Percentiles rank a stretch among this genome's conserved stretches.
phyloP scores from a whole-genome alignment of 2,113 vertebrate species.

The Oreochromis spilurus region DNA sequence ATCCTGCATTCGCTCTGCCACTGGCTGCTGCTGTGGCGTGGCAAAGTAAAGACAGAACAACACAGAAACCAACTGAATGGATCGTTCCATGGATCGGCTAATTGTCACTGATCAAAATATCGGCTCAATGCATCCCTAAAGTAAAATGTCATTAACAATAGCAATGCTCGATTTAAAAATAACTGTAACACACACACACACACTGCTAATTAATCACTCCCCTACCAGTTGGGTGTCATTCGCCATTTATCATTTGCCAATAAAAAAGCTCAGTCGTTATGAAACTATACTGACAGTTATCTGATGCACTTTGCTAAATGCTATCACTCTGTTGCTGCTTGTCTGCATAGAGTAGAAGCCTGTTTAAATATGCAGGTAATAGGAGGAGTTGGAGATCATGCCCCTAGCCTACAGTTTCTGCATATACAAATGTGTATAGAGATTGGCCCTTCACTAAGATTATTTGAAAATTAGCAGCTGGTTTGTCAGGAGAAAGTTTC shows the following conservation, averaged over 20 bases:
- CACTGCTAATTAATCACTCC: not conserved
- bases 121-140: not conserved
- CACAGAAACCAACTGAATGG: fast-evolving
- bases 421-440: not conserved
- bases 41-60: not conserved
- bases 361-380: not conserved
- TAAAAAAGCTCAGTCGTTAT: not conserved
- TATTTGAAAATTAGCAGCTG: not conserved
- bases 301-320: not conserved
- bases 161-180: not conserved
- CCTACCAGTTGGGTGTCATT: not conserved
- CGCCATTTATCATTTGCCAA: not conserved
- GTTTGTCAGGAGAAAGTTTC: not conserved
- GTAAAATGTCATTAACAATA: not conserved
- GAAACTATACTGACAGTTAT: not conserved
- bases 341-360: not conserved
- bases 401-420: not conserved
- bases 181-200: not conserved
- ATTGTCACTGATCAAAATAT: not conserved
- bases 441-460: not conserved
- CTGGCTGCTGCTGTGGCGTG: not conserved
- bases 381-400: not conserved
- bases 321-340: not conserved
- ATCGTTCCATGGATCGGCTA: not conserved
- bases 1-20: not conserved